Evolutionary conservation across 2,113 vertebrate genomes (phyloP).

Genomic region (Corvus moneduloides): DNA sequence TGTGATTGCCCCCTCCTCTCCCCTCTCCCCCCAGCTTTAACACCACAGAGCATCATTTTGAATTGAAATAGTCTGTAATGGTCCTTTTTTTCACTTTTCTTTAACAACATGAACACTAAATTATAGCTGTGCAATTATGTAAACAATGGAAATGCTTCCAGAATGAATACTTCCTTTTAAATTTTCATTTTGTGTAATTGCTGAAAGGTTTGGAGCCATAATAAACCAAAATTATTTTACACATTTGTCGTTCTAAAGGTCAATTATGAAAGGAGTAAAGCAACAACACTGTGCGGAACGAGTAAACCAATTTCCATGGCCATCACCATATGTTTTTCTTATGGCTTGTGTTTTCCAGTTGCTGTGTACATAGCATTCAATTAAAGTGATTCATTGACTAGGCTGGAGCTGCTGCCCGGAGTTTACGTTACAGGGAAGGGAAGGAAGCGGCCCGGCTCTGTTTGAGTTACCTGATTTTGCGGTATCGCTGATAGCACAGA

Average conservation of each 20-base stretch:
- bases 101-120: slow-evolving; percentile 82
- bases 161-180: slow-evolving; percentile 89
- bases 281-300: slow-evolving; percentile 71
- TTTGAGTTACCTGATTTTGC: slow-evolving; percentile 90
- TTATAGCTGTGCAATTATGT: slow-evolving; percentile 89
- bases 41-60: slow-evolving; percentile 71
- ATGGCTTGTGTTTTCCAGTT: slow-evolving; percentile 82
- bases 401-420: slow-evolving; percentile 67
- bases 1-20: slow-evolving; percentile 36
- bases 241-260: slow-evolving; percentile 91
- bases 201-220: slow-evolving; percentile 89
- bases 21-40: slow-evolving; percentile 57
- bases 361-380: slow-evolving; percentile 90
- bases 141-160: slow-evolving; percentile 92
- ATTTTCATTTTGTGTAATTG: slow-evolving; percentile 96
- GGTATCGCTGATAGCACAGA: slow-evolving; percentile 80
- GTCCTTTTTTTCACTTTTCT: slow-evolving; percentile 76
- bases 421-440: slow-evolving; percentile 76
- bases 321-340: slow-evolving; percentile 86
- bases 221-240: slow-evolving; percentile 94
- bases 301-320: slow-evolving; percentile 84
- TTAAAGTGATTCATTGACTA: slow-evolving; percentile 91
- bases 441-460: slow-evolving; percentile 76
- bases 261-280: slow-evolving; percentile 91
- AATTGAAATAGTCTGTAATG: slow-evolving; percentile 75